Evolutionary conservation across 1,140 invertebrate genomes (phyloP), one percentile per base, ranked within the genome.

Genomic region (Tenebrio molitor): DNA sequence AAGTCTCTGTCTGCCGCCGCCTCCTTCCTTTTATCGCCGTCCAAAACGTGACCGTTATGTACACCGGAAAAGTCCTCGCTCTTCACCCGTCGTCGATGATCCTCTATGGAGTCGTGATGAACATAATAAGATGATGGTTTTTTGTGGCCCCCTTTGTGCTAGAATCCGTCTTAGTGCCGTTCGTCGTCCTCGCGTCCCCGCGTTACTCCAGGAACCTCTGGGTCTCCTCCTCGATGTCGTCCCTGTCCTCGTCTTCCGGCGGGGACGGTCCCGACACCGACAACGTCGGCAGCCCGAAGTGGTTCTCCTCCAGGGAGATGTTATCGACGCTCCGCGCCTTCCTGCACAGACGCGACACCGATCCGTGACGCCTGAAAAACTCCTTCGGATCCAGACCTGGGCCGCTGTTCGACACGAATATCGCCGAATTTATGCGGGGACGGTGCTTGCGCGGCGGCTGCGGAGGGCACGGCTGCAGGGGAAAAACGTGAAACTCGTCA

Each of bases 251-350:
- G 50, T 88, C 85, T 77, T 89, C 88, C 0, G 91, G 90, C 21
- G 91, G 91, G n/a, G 91, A 92, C 0, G 92, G 91, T 62, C 91
- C 91, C 10, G 91, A 92, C 5, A 93, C 86, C 23, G 91, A 92
- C 1, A 93, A 85, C 68, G 91, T 92, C 34, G 92, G 92, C 75
- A 93, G 83, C 19, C 90, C 91, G 69, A 91, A 91, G 69, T 91
- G 88, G 58, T 78, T 76, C 7, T 84, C 84, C 19, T 87, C 85
- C 69, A 85, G 76, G 39, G 87, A 88, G 63, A 90, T 86, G 78
- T 90, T 90, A 78, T 90, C 89, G 75, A 89, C 89, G 83, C 89
- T 92, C 84, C 90, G 90, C 77, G 92, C 91, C 83, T 92, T 92
- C 7, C 91, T 87, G 79, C 91, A 93, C 34, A 92, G 82, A 72